Conservation (phyloP, 1,140 invertebrate species). For the Danaus melanippus region DNA sequence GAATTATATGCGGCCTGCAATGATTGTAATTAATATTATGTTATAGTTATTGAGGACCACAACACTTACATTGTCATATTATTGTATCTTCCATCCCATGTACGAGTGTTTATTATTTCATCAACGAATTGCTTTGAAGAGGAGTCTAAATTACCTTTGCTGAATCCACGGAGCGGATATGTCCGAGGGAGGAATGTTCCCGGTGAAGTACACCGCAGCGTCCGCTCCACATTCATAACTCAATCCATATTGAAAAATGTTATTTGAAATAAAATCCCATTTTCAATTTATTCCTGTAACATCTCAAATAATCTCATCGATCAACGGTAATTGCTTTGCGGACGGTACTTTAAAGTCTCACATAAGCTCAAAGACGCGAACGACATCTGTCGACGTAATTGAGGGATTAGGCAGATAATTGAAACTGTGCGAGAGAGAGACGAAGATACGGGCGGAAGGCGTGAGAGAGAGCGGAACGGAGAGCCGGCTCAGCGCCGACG, state of each 20-base stretch:
- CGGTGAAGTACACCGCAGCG: no score
- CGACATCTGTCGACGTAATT: conserved; percentile 71
- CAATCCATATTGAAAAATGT: conserved; percentile 19
- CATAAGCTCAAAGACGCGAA: conserved; percentile 66
- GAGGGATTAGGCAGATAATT: conserved; percentile 71
- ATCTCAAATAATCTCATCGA: conserved; percentile 36
- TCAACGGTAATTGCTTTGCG: conserved; percentile 61
- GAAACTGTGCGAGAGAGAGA: conserved; percentile 56
- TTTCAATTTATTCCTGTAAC: conserved; percentile 23
- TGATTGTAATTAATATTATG: no score
- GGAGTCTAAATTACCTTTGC: no score
- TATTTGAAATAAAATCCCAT: conserved; percentile 26
- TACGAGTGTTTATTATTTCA: no score
- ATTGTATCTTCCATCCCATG: no score
- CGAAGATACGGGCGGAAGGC: conserved; percentile 7
- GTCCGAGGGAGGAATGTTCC: no score
- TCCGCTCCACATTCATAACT: no score
- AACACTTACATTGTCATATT: no score
- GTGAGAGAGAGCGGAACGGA: conserved; percentile 35
- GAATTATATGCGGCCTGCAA: no score
- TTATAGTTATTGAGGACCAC: no score
- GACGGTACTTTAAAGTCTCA: conserved; percentile 68
- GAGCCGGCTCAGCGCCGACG: conserved; percentile 32
- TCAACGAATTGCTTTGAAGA: no score
- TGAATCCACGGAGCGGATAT: no score